Percentiles rank a stretch among this genome's conserved stretches.
These are phyloP conservation scores for Dreissena rostriformis DNA, from an alignment of 1,140 invertebrate species.

Conservation along the genomic window DNA sequence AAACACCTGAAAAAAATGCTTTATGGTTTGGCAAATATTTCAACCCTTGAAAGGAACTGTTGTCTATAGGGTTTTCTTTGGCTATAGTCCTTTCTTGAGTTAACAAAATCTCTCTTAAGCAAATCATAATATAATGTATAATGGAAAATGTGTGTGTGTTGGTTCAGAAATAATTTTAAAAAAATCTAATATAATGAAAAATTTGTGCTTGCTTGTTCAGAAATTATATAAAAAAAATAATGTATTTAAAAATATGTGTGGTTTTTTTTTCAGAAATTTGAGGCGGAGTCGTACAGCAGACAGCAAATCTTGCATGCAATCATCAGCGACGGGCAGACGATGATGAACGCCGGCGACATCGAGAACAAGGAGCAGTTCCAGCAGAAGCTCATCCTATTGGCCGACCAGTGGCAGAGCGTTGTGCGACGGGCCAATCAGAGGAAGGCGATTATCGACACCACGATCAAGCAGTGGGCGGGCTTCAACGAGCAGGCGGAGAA, in stretches of 20 bases:
- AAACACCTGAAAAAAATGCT: too few species aligned
- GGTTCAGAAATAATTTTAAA: too few species aligned
- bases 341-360: conserved; percentile 74
- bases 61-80: too few species aligned
- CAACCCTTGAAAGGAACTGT: too few species aligned
- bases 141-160: too few species aligned
- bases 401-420: conserved; percentile 93
- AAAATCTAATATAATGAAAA: too few species aligned
- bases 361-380: conserved; percentile 80
- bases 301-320: conserved; percentile 79
- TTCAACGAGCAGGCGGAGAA: conserved; percentile 89
- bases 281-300: conserved; percentile 73
- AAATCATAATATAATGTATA: too few species aligned
- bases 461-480: conserved; percentile 90
- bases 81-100: too few species aligned
- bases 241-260: not conserved
- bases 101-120: too few species aligned
- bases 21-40: too few species aligned
- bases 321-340: conserved; percentile 76
- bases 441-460: conserved; percentile 86
- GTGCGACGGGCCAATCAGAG: conserved; percentile 90
- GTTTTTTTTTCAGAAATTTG: conserved; percentile 73
- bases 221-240: conserved; percentile 66
- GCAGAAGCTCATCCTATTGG: conserved; percentile 88
- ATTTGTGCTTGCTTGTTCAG: conserved; percentile 56